These are phyloP conservation scores for Varanus komodoensis DNA, from an alignment of 2,113 vertebrate species.

Conservation along the genomic window DNA sequence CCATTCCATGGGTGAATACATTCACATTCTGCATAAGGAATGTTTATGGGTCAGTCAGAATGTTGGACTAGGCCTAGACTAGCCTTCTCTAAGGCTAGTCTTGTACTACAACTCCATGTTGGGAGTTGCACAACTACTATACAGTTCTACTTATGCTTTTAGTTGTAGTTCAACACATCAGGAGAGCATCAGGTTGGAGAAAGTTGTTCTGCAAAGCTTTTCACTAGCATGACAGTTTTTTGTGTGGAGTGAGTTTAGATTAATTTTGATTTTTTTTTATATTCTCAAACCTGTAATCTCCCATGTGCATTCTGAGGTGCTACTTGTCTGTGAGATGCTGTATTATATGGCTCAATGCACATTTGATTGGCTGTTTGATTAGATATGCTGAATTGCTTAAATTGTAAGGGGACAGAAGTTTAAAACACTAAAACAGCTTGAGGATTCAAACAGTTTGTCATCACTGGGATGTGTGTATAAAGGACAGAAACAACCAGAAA, in stretches of 20 bases:
- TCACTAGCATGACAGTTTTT: not conserved
- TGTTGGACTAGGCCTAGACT: not conserved
- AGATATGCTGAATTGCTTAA: not conserved
- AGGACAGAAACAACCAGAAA: constrained; percentile 31
- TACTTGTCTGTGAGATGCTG: not conserved
- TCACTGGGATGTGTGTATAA: not conserved
- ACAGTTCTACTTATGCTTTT: no score
- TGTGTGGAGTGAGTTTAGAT: not conserved
- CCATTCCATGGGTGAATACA: not conserved
- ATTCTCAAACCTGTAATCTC: not conserved
- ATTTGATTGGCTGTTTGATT: not conserved
- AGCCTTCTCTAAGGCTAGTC: not conserved
- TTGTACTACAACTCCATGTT: no score
- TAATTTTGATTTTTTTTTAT: not conserved
- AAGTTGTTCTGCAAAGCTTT: no score
- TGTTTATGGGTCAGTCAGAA: not conserved
- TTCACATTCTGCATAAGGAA: not conserved
- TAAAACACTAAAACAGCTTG: not conserved
- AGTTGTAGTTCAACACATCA: no score
- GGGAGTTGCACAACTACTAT: no score
- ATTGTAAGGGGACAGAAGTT: not conserved
- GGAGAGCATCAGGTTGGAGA: no score
- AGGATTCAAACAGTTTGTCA: not conserved
- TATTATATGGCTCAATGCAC: not conserved
- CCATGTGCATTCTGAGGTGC: not conserved